These are phyloP conservation scores for Drosophila helvetica DNA, from an alignment of 2,888 invertebrate species.

Conservation along the genomic window DNA sequence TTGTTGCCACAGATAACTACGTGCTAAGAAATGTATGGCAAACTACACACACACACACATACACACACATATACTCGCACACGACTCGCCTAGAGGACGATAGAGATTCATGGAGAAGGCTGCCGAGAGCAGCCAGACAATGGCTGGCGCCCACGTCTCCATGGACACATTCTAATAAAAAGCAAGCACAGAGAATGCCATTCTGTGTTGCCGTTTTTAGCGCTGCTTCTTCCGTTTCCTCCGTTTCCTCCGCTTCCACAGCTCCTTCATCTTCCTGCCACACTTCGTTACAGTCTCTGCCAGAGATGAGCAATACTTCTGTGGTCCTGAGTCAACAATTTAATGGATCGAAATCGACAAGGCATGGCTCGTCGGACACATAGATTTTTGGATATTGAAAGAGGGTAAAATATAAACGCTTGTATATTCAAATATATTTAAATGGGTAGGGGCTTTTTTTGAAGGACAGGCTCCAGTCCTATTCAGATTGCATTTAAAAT, in stretches of 20 bases:
- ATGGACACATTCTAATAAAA: slow-evolving; percentile 78
- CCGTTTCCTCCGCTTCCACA: neutral
- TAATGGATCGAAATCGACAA: neutral
- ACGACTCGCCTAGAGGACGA: slow-evolving; percentile 17
- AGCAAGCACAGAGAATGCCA: slow-evolving; percentile 70
- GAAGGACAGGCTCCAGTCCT: no score
- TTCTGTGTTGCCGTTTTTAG: slow-evolving; percentile 63
- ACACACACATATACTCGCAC: slow-evolving; percentile 19
- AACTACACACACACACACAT: slow-evolving; percentile 56
- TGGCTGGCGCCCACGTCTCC: slow-evolving; percentile 71
- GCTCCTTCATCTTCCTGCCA: slow-evolving; percentile 21
- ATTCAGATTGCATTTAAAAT: neutral
- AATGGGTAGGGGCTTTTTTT: no score
- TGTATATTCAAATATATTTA: no score
- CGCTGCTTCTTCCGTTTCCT: slow-evolving; percentile 34
- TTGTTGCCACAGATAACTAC: slow-evolving; percentile 69
- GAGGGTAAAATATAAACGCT: neutral
- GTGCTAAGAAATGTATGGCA: slow-evolving; percentile 79
- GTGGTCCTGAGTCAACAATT: neutral
- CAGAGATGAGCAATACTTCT: slow-evolving; percentile 58
- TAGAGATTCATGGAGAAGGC: slow-evolving; percentile 44
- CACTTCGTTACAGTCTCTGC: slow-evolving; percentile 7
- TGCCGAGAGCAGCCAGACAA: slow-evolving; percentile 59
- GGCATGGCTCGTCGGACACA: neutral
- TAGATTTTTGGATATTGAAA: neutral